These are phyloP conservation scores for Scaptomyza cyrtandrae DNA, from an alignment of 2,888 invertebrate genomes.

Conservation along the genomic window DNA sequence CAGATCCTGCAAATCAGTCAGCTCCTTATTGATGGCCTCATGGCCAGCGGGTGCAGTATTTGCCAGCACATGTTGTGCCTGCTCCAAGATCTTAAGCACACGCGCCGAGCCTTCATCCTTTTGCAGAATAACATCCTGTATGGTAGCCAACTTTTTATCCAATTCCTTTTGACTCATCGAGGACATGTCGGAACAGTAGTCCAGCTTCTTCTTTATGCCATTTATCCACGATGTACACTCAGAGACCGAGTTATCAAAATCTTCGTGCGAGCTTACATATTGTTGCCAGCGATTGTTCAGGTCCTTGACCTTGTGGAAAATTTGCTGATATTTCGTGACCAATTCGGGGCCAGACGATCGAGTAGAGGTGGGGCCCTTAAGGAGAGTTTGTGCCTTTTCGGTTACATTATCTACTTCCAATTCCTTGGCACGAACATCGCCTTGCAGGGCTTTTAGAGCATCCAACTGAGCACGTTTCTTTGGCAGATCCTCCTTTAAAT, in stretches of 20 bases:
- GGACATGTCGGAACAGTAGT: constrained; percentile 93
- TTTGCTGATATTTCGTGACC: constrained; percentile 95
- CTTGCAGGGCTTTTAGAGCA: constrained; percentile 91
- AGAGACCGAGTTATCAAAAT: constrained; percentile 91
- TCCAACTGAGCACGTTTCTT: constrained; percentile 95
- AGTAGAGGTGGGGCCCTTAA: constrained; percentile 89
- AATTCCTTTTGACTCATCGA: constrained; percentile 93
- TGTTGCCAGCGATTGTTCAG: constrained; percentile 96
- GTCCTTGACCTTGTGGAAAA: constrained; percentile 96
- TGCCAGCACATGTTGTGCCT: constrained; percentile 95
- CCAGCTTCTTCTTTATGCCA: constrained; percentile 92
- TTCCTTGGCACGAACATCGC: constrained; percentile 95
- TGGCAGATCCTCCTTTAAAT: constrained; percentile 91
- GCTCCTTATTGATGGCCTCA: constrained; percentile 92
- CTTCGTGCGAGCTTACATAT: constrained; percentile 94
- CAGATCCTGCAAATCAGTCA: constrained; percentile 93
- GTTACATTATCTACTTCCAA: constrained; percentile 96
- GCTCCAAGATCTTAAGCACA: constrained; percentile 94
- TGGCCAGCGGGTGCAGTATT: constrained; percentile 96
- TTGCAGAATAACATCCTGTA: constrained; percentile 93
- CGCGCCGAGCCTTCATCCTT: constrained; percentile 97
- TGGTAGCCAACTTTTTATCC: constrained; percentile 92
- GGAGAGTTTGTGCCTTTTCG: constrained; percentile 94
- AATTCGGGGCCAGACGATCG: constrained; percentile 94
- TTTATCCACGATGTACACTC: constrained; percentile 94